Conservation (phyloP, 1,140 invertebrate genomes). For the Aethina tumida region DNA sequence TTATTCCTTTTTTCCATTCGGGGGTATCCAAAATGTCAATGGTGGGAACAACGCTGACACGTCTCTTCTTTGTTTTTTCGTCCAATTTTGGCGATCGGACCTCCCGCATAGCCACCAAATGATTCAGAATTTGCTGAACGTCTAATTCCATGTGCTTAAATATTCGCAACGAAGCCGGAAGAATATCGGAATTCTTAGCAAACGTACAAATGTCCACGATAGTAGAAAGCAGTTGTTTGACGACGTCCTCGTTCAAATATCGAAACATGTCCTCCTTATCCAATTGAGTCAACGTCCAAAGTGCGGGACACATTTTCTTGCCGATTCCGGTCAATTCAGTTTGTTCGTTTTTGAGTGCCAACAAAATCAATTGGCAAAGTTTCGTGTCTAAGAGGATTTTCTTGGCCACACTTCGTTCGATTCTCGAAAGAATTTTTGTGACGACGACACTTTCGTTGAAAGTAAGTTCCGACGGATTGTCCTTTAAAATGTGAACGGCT, state of each 20-base stretch:
- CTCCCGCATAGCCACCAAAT: slow-evolving; percentile 49
- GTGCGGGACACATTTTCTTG: slow-evolving; percentile 16
- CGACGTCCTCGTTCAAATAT: slow-evolving; percentile 26
- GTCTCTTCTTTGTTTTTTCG: slow-evolving; percentile 28
- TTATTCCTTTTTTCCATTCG: slow-evolving; percentile 68
- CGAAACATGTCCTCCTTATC: slow-evolving; percentile 45
- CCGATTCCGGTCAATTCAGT: slow-evolving; percentile 4
- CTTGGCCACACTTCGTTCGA: slow-evolving; percentile 29
- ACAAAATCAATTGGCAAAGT: slow-evolving; percentile 37
- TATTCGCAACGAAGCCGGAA: slow-evolving; percentile 47
- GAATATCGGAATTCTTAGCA: slow-evolving; percentile 36
- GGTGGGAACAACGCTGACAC: slow-evolving; percentile 39
- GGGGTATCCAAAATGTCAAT: slow-evolving; percentile 48
- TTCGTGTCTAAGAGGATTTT: slow-evolving; percentile 23
- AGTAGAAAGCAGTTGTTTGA: slow-evolving; percentile 31
- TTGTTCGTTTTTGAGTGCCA: slow-evolving; percentile 35
- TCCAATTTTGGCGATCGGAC: slow-evolving; percentile 26
- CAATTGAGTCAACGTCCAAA: slow-evolving; percentile 45
- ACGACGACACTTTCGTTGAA: slow-evolving; percentile 39
- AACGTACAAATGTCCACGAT: slow-evolving; percentile 32
- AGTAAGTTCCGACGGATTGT: slow-evolving; percentile 35
- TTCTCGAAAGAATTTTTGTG: slow-evolving; percentile 35
- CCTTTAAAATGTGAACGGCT: slow-evolving; percentile 33
- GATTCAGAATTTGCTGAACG: slow-evolving; percentile 47
- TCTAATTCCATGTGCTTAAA: slow-evolving; percentile 62